Conservation (phyloP, 2,888 invertebrate genomes). For the Piscicola geometra region DNA sequence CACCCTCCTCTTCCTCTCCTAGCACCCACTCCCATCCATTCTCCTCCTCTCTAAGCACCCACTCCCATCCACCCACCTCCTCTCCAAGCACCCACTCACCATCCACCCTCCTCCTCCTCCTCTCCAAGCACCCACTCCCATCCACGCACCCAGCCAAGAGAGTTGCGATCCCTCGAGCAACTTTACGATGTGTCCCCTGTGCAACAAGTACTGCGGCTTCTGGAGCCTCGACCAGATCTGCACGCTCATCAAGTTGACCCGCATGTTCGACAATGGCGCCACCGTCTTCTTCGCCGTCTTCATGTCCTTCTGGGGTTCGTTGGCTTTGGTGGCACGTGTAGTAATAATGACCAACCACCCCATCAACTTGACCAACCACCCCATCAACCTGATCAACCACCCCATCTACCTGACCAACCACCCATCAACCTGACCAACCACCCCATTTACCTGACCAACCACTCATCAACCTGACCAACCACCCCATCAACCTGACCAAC, state of each 20-base stretch:
- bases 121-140: too few relatives aligned
- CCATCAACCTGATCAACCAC: background rate
- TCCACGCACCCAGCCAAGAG: conserved; percentile 48
- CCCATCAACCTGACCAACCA: background rate
- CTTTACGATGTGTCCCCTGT: conserved; percentile 55
- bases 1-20: too few relatives aligned
- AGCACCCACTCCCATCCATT: too few relatives aligned
- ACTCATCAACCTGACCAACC: too few relatives aligned
- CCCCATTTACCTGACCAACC: too few relatives aligned
- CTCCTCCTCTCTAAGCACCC: too few relatives aligned
- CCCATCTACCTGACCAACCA: background rate
- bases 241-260: conserved; percentile 48
- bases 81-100: too few relatives aligned
- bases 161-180: conserved; percentile 49
- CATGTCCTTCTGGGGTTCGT: conserved; percentile 59
- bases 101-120: too few relatives aligned
- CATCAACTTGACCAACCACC: too few relatives aligned
- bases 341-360: background rate
- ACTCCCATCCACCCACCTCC: too few relatives aligned
- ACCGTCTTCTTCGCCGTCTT: conserved; percentile 56
- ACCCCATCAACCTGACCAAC: too few relatives aligned
- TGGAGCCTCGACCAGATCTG: conserved; percentile 53
- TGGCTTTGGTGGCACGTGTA: background rate
- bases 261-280: conserved; percentile 55
- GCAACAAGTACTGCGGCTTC: conserved; percentile 53